Evolutionary conservation across 2,888 invertebrate genomes (phyloP), one percentile per base, ranked within the genome.

Genomic region (Lumbricus terrestris): DNA sequence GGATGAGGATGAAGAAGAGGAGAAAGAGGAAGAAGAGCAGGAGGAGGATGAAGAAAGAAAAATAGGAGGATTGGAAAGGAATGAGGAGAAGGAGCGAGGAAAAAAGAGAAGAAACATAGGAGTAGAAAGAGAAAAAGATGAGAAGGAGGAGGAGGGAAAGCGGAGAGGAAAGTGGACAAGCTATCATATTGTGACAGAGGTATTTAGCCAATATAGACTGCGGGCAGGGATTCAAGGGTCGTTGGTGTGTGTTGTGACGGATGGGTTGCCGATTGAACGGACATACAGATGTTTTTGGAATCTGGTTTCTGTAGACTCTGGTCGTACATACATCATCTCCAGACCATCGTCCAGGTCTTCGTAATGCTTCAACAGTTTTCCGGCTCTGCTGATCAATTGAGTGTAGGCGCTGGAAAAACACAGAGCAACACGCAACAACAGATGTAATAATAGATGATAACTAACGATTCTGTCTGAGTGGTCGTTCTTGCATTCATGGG

Each of bases 341-440:
- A 69, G 69, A 15, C 37, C 35, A 5, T 85, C 85, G 89, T 89
- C 96, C 92, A 96, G 96, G 93, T 97, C 97, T 0, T 96, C 97
- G 93, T 97, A 97, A 92, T 97, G 96, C 93, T 96, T 97, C 93
- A 97, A 83, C 11, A 92, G 88, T 42, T 91, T 91, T 15, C 90
- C 54, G 0, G 97, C 95, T 92, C 97, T 96, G 15, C 98, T 98
- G 92, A 98, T 96, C 92, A 97, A 96, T 92, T 97, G 97, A 82
- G 97, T 96, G 94, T 98, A 98, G 29, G 95, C 95, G 90, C 95
- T 95, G n/a, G n/a, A 91, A 88, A 90, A 83, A 90, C 83, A 90
- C 82, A 69, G n/a, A 69, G n/a, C n/a, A n/a, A 29, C 2, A n/a
- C 29, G n/a, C 69, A 20, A 47, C 18, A 47, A 16, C 18, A 16